A percentile compares a stretch with the other conserved stretches of the same genome.
These are phyloP conservation scores for Caenorhabditis elegans DNA, from an alignment of 1,140 invertebrate genomes.

Conservation along the genomic window WBcel235 BX284606.5:2350501-2351000, in stretches of 20 bases:
- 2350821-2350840: too few relatives aligned
- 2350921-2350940: too few relatives aligned
- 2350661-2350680: slow-evolving; percentile 27
- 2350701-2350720: slow-evolving; percentile 26
- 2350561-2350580: not conserved
- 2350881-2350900: too few relatives aligned
- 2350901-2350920: too few relatives aligned
- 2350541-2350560: not conserved
- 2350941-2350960: too few relatives aligned
- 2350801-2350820: too few relatives aligned
- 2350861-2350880: too few relatives aligned
- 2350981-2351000: not conserved
- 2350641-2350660: not conserved
- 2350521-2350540: slow-evolving; percentile 25
- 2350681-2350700: slow-evolving; percentile 16
- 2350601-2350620: slow-evolving; percentile 14
- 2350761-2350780: not conserved
- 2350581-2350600: slow-evolving; percentile 30
- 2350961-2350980: slow-evolving; percentile 5
- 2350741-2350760: too few relatives aligned
- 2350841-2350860: too few relatives aligned
- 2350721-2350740: not conserved
- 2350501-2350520: not conserved
- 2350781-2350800: slow-evolving; percentile 13
- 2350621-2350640: slow-evolving; percentile 21